Conservation (phyloP, 2,797 vertebrate genomes). For the Gallinago nigripennis region DNA sequence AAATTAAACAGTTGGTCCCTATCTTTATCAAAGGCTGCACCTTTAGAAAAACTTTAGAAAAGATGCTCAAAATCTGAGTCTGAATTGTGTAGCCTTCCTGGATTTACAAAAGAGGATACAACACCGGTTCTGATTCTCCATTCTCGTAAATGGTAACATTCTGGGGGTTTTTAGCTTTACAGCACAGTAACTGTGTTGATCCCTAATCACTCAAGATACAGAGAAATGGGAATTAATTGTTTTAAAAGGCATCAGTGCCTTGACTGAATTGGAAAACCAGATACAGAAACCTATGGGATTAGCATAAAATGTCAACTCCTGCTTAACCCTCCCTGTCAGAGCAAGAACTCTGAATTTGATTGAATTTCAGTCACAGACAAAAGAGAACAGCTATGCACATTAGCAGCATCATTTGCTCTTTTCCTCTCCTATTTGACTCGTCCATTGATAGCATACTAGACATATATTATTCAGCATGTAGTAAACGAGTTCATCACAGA, state of each 20-base stretch:
- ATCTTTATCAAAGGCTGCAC: not conserved
- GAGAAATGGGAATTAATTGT: not conserved
- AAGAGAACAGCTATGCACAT: not conserved
- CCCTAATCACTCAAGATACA: not conserved
- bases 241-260: not conserved
- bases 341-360: not conserved
- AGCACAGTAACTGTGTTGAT: not conserved
- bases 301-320: not conserved
- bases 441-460: not conserved
- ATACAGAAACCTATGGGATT: not conserved
- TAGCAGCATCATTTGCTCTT: not conserved
- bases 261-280: not conserved
- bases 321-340: not conserved
- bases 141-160: not conserved
- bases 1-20: not conserved
- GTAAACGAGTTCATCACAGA: not conserved
- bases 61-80: not conserved
- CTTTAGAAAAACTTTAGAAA: not conserved
- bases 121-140: not conserved
- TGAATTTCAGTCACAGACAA: not conserved
- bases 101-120: not conserved
- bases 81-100: not conserved
- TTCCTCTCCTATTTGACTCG: not conserved
- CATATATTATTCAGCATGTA: not conserved
- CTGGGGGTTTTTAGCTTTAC: not conserved